Evolutionary conservation across 2,888 invertebrate genomes (phyloP), one percentile per base, ranked within the genome.

Genomic region (Eutolmus rufibarbis): DNA sequence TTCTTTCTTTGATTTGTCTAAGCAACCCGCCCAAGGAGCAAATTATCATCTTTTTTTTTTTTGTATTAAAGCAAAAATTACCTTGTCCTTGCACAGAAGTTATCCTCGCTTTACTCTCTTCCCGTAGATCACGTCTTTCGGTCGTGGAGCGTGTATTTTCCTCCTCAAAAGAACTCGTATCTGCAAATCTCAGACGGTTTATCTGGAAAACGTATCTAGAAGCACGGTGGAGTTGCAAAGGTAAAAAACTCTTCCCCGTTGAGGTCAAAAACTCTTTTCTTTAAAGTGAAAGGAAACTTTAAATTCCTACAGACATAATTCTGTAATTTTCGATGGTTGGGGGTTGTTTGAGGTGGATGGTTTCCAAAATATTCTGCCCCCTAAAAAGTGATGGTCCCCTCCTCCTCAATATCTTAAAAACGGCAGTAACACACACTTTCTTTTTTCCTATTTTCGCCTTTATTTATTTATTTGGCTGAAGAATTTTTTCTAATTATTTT

Each of bases 21-120:
- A 51, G 51, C 5, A 76, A 76, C 14, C 34, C 34, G 37, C 19
- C 40, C 28, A 74, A 74, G 37, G 19, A 34, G 12, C 37, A 77
- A 34, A 77, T 40, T 77, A 77, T 77, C 28, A 40, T 37, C n/a
- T n/a, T n/a, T 77, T 51, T 5, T 5, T 51, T 51, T 16, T 51
- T 16, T 14, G 37, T 37, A 3, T 37, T 37, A 7, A 7, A 1
- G 16, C 16, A 14, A 51, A 78, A 78, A 78, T 78, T 78, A 78
- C 78, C 78, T 78, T 78, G 78, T 78, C 78, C 78, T 78, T 78
- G 78, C 37, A 43, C 28, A 23, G 66, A 8, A n/a, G 78, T 78
- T 78, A 40, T 78, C 78, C 23, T 66, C 66, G 66, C 66, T 28
- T 66, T 23, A 66, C 12, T 66, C 66, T 40, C 66, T 40, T 78